Base-by-base conservation (phyloP, 2,113 vertebrate species). In the Menura novaehollandiae region DNA sequence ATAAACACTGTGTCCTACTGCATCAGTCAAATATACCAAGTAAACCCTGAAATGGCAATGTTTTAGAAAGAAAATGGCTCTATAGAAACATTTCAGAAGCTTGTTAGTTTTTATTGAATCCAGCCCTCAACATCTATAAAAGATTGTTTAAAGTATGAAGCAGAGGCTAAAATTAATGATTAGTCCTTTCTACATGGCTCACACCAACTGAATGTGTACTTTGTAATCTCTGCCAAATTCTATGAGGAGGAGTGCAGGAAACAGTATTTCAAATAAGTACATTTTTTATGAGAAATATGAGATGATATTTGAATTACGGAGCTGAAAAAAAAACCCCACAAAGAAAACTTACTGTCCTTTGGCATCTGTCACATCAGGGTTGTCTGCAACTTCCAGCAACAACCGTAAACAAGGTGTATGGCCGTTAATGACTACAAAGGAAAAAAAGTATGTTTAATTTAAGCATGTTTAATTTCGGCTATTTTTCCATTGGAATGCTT, bases 261-360 rank as follows among this genome's bases (percentile, higher is more conserved):
- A 77, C 21, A 74, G 51, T 23, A 74, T 74, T 93, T 90, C 64
- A 91, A 76, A 33, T 82, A 91, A 89, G 67, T 37, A 32, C 3
- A 6, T 44, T 69, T 39, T 51, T 46, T 2, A 33, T 51, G 37
- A 90, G 88, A 95, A 88, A 91, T 44, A 33, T 6, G 39, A 93
- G 76, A 64, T 46, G 41, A 30, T 79, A 6, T 86, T 93, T 76
- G 44, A 94, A 43, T 68, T 47, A 52, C 17, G 69, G 53, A 75
- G 64, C 39, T 67, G 32, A 7, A 85, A 56, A 78, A 64, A 83
- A 27, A 6, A 5, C 21, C 21, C 24, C 33, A 33, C 33, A 35
- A 32, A 46, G 53, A 84, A 43, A 52, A 99, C 99, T 99, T 97
- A 99, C 99, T 99, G 99, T 99, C 99, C 99, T 98, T 98, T 99